Evolutionary conservation across 2,888 invertebrate species (phyloP).

Genomic region (Acronicta alni): DNA sequence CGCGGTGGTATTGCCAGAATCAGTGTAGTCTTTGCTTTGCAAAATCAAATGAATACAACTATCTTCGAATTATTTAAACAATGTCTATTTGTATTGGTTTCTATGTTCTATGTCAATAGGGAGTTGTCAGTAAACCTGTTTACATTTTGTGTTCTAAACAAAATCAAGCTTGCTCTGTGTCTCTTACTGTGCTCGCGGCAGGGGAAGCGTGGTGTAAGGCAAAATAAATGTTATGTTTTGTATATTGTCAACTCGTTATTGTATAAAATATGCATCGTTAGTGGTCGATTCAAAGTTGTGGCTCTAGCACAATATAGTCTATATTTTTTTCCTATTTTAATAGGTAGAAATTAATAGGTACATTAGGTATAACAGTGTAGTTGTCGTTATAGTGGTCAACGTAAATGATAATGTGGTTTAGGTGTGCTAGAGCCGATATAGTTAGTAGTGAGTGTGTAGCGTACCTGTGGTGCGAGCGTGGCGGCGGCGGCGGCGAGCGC

Average conservation of each 20-base stretch:
- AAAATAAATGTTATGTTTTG: slow-evolving; percentile 22
- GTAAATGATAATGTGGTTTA: not conserved
- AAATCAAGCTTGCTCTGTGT: slow-evolving; percentile 64
- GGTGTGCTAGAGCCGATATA: not conserved
- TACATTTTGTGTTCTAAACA: slow-evolving; percentile 43
- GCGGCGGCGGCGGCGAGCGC: slow-evolving; percentile 58
- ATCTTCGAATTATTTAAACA: slow-evolving; percentile 23
- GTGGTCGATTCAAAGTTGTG: not conserved
- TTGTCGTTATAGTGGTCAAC: not conserved
- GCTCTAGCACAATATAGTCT: not conserved
- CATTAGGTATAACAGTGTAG: not conserved
- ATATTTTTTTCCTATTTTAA: too few species aligned
- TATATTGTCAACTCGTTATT: not conserved
- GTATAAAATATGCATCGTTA: not conserved
- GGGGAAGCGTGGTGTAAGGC: slow-evolving; percentile 68
- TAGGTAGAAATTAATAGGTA: too few species aligned
- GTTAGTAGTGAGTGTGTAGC: too few species aligned
- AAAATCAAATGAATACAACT: slow-evolving; percentile 25
- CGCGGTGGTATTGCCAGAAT: too few species aligned
- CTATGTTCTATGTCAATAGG: slow-evolving; percentile 35
- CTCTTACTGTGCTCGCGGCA: slow-evolving; percentile 69
- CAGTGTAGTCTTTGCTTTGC: slow-evolving; percentile 40
- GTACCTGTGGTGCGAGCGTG: slow-evolving; percentile 65
- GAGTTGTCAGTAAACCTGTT: slow-evolving; percentile 41
- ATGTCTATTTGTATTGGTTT: slow-evolving; percentile 24